Base-by-base conservation (phyloP, 2,113 vertebrate genomes). In the Pteronura brasiliensis region DNA sequence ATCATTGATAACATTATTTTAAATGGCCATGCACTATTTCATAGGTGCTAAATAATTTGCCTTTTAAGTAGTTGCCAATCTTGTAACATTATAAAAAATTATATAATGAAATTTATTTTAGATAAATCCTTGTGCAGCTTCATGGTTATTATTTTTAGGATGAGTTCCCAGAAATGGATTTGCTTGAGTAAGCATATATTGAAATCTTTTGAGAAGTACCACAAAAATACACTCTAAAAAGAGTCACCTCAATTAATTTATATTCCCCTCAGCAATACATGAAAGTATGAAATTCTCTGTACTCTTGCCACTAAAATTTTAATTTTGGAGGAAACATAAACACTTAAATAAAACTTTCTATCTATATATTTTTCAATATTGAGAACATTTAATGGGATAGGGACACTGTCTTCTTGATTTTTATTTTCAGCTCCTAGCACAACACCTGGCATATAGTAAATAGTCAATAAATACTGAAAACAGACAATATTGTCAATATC, bases 251-350 rank as follows among this genome's bases (percentile, higher is more conserved):
- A 42, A 15, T 95, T 39, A 89, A 92, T 87, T 95, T 65, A n/a
- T 86, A 93, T 55, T 88, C 14, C 39, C 3, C 47, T 82, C 25
- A 61, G 34, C 25, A 80, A 57, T 74, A 88, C 17, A 72, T 5
- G 10, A 82, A 91, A 65, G 7, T 81, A 85, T 96, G 47, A 85
- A 63, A 83, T 91, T 95, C 63, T 85, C 27, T 81, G 15, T 69
- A 89, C 3, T 93, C 47, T 90, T 93, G 67, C 31, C 67, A 95
- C 82, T 97, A 93, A 92, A 97, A 96, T 31, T 83, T 76, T 92
- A 95, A 96, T 93, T 94, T 93, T 4, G 74, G 79, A 71, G 39
- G 42, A 63, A 98, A 87, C 55, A 87, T 61, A 83, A 49, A 39
- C 15, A 83, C 92, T 93, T 94, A 92, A 82, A 61, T 96, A 83